Conservation (phyloP, 2,888 invertebrate genomes). For the Opisthograptis luteolata region DNA sequence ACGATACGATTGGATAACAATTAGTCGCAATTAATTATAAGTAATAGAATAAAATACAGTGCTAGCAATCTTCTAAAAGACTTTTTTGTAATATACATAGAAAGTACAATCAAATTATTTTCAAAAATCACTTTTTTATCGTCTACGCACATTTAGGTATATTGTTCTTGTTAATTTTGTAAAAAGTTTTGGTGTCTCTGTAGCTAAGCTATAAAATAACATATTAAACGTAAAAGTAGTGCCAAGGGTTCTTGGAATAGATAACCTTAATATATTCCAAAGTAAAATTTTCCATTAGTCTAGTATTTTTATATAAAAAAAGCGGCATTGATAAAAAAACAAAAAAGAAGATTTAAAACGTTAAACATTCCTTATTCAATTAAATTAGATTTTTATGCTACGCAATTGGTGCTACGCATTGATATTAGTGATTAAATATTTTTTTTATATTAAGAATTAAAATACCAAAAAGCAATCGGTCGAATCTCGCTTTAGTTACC, state of each 20-base stretch:
- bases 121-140: slow-evolving; percentile 20
- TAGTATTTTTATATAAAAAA: slow-evolving; percentile 41
- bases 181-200: slow-evolving; percentile 29
- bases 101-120: slow-evolving; percentile 11
- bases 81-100: slow-evolving; percentile 24
- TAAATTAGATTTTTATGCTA: slow-evolving; percentile 49
- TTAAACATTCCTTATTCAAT: slow-evolving; percentile 16
- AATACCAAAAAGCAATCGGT: slow-evolving; percentile 56
- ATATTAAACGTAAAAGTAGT: slow-evolving; percentile 35
- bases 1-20: slow-evolving; percentile 3
- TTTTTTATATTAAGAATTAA: slow-evolving; percentile 23
- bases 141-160: slow-evolving; percentile 32
- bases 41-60: slow-evolving; percentile 15
- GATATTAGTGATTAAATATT: slow-evolving; percentile 38
- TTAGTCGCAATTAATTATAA: slow-evolving; percentile 1
- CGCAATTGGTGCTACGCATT: slow-evolving; percentile 60
- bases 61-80: slow-evolving; percentile 29
- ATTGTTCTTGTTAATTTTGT: slow-evolving; percentile 19
- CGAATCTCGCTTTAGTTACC: slow-evolving; percentile 53
- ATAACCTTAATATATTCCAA: slow-evolving; percentile 22
- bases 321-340: slow-evolving; percentile 33
- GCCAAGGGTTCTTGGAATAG: slow-evolving; percentile 41
- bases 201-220: slow-evolving; percentile 17
- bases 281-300: slow-evolving; percentile 9
- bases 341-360: slow-evolving; percentile 36